phyloP scores from a whole-genome alignment of 2,797 vertebrate species.

The Enteromius unitaeniatus region DNA sequence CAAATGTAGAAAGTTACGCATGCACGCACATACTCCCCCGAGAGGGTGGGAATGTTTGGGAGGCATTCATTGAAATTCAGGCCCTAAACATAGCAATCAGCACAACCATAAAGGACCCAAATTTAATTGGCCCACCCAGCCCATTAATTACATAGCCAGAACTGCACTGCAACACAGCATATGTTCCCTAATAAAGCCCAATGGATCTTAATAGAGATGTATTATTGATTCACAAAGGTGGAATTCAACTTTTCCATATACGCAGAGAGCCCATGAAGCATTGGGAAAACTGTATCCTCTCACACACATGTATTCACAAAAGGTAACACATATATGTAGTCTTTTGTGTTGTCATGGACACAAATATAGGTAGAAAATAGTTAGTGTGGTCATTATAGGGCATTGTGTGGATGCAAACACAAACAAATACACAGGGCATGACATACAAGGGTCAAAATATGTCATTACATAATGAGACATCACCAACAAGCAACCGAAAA shows the following conservation, averaged over 20 bases:
- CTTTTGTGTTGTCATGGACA: conserved; percentile 38
- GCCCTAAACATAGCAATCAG: conserved; percentile 80
- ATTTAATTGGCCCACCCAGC: conserved; percentile 79
- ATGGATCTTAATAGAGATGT: conserved; percentile 71
- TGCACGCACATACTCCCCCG: conserved; percentile 42
- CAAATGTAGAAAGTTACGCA: conserved; percentile 39
- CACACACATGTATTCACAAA: conserved; percentile 49
- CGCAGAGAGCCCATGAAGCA: conserved; percentile 1
- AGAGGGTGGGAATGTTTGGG: conserved; percentile 58
- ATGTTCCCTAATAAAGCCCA: conserved; percentile 76
- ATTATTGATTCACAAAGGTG: conserved; percentile 73
- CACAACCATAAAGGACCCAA: conserved; percentile 72
- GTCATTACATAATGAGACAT: conserved; percentile 56
- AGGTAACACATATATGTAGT: background rate
- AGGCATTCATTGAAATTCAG: conserved; percentile 68
- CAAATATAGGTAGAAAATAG: conserved; percentile 21
- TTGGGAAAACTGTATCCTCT: background rate
- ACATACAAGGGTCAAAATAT: conserved; percentile 52
- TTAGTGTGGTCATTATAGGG: conserved; percentile 30
- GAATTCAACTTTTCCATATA: conserved; percentile 64
- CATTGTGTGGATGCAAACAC: conserved; percentile 23
- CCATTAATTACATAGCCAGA: conserved; percentile 78
- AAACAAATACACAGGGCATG: conserved; percentile 43
- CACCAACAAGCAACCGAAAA: conserved; percentile 56
- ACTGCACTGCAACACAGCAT: conserved; percentile 69